Base-by-base conservation (phyloP, 2,797 vertebrate genomes). In the Scarus forsteni region DNA sequence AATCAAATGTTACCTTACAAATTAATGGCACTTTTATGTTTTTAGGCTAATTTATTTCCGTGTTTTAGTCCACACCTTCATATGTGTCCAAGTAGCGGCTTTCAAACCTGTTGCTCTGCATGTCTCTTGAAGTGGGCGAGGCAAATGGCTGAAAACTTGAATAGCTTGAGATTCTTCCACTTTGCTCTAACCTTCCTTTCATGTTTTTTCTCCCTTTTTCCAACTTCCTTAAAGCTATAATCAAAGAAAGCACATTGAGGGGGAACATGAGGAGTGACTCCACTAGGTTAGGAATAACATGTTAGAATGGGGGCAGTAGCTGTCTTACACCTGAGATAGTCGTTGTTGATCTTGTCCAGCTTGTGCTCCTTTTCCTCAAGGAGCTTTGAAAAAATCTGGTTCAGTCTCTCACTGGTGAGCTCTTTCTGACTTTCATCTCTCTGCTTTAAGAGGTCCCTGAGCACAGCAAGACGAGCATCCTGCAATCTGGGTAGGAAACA, bases 211-310 rank as follows among this genome's bases (percentile, higher is more conserved):
- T 84, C 70, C 93, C 94, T 19, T 75, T 83, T 56, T 91, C 81
- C 67, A 99, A 76, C 79, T 96, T 98, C 81, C 96, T 95, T 70
- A 97, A 84, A 15, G 89, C 98, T 99, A 43, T 4, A 63, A 40
- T 69, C n/a, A 80, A 59, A 68, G 66, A 2, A 46, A 27, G 3
- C 51, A 42, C 1, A 48, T 60, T 70, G 27, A 63, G 3, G 65
- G 12, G 46, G 1, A 48, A 15, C 7, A 54, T 51, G 6, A 27
- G 13, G 10, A 59, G 27, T 27, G 11, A 59, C 49, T 60, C 7
- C 6, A 46, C 11, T 46, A 13, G 7, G 44, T 48, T 53, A 46
- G 62, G 10, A 55, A 11, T 34, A 15, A 18, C 4, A 16, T 56
- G 13, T 14, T 8, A 19, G 13, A 48, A 34, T 7, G 43, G 14